Base-by-base conservation (phyloP, 2,797 vertebrate species). In the Falco rusticolus region DNA sequence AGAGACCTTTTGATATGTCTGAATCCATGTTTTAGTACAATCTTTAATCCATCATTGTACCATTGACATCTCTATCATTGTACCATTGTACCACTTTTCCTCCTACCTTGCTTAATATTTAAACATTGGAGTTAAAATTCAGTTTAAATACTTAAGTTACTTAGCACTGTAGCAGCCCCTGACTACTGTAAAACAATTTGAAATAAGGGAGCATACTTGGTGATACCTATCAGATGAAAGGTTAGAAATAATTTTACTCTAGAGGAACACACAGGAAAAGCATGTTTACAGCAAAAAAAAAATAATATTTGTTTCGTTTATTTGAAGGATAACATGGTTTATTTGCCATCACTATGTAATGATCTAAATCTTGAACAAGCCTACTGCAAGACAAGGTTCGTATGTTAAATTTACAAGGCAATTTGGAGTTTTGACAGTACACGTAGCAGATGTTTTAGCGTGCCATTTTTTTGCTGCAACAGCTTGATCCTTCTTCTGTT, bases 181-280 rank as follows among this genome's bases (percentile, higher is more conserved):
- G 59, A 53, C 6, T 69, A 18, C 33, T 45, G 6, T 79, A 84
- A 90, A 76, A 6, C 26, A 39, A 45, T 59, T 29, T 69, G 47
- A 87, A 92, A 54, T 37, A 90, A 72, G 28, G 24, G 34, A 54
- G 19, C 34, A 18, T 39, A 37, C 11, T 29, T 59, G 71, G 54
- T 92, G 82, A 93, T 87, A 87, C 86, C 87, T 86, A 63, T 83
- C 6, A 9, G 48, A 70, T 84, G 64, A 51, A 93, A 87, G 70
- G 69, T 95, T 87, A 97, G 79, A 87, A 93, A 81, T 37, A 51
- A 53, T 86, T 75, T 80, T 72, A 45, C 25, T 93, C 33, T 66
- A 90, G 76, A 85, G 47, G 56, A 93, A 48, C 37, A 43, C 1
- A 7, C 51, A 74, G 65, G 81, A 89, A 89, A 92, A 70, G 34